Evolutionary conservation across 2,113 vertebrate species (phyloP), one percentile per base, ranked within the genome.

Genomic region (Cinclus cinclus): DNA sequence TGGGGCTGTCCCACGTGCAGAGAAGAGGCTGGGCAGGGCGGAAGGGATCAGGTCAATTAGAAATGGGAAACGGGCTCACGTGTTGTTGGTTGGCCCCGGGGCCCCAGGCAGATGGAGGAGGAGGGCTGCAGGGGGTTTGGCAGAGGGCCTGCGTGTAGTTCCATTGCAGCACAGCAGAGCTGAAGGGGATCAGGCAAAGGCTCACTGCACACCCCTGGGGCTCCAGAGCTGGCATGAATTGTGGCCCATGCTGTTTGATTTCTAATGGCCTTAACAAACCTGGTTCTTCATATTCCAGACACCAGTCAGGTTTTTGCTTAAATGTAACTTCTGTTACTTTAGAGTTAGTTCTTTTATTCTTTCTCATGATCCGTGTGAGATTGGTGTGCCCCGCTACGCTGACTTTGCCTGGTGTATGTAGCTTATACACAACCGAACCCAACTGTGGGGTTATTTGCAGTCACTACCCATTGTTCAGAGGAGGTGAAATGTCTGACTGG

Each of bases 231-330:
- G 90, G 81, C 55, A 6, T 0, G 3, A 46, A 18, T 62, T 58
- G 11, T 1, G 13, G 92, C 67, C 39, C 39, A 39, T 58, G 52
- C 35, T 64, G 18, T 17, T 80, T 91, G 39, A 73, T 70, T 94
- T 75, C 84, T 80, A 78, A 80, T 80, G 94, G 96, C 97, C 97
- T 97, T 97, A 97, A 95, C 67, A 70, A 78, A 79, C 56, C 35
- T 75, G 19, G 25, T 37, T 74, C 35, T 86, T 60, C 15, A 11
- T 27, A 14, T 62, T 76, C 1, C 2, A 49, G 42, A 46, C 42
- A n/a, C 0, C 24, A n/a, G 11, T 39, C 42, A 60, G 55, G n/a
- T 16, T 65, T 84, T 50, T 65, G 33, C 55, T 12, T 41, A 69
- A 56, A 27, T 10, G 4, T 37, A 49, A 46, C 28, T 31, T 58